Conservation (phyloP, 2,797 vertebrate genomes). For the Microctenopoma lineatum region DNA sequence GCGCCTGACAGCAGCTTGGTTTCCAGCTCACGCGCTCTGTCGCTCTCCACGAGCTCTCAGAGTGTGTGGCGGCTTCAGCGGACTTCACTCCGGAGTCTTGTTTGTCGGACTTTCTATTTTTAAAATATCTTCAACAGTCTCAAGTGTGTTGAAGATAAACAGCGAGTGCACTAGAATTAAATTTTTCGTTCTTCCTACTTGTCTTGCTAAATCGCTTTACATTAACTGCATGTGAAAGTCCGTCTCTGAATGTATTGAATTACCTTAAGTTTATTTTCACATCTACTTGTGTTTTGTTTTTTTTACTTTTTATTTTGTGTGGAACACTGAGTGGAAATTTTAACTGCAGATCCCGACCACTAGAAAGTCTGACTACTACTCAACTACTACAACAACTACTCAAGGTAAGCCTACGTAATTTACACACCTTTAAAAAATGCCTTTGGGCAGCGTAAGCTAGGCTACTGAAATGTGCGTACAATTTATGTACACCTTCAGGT, state of each 20-base stretch:
- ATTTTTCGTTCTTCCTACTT: not conserved
- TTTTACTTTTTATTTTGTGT: not conserved
- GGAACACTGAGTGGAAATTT: not conserved
- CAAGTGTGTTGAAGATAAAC: too few species aligned
- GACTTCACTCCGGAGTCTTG: not conserved
- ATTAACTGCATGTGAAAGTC: not conserved
- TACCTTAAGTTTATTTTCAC: too few species aligned
- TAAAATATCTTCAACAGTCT: not conserved
- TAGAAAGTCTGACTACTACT: not conserved
- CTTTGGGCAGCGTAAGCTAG: not conserved
- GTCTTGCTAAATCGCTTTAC: not conserved
- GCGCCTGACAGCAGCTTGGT: rapidly evolving
- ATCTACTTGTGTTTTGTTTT: not conserved
- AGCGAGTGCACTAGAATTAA: not conserved
- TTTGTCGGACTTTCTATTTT: not conserved
- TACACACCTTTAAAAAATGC: not conserved
- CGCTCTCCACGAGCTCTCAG: too few species aligned
- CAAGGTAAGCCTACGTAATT: conserved; percentile 25
- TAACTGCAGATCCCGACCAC: not conserved
- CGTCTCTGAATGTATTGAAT: not conserved
- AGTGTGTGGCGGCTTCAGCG: not conserved
- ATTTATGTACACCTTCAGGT: not conserved
- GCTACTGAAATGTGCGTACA: not conserved
- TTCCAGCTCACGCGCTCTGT: not conserved
- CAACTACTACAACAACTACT: not conserved